Conservation (phyloP, 2,888 invertebrate species). For the Serripes groenlandicus region DNA sequence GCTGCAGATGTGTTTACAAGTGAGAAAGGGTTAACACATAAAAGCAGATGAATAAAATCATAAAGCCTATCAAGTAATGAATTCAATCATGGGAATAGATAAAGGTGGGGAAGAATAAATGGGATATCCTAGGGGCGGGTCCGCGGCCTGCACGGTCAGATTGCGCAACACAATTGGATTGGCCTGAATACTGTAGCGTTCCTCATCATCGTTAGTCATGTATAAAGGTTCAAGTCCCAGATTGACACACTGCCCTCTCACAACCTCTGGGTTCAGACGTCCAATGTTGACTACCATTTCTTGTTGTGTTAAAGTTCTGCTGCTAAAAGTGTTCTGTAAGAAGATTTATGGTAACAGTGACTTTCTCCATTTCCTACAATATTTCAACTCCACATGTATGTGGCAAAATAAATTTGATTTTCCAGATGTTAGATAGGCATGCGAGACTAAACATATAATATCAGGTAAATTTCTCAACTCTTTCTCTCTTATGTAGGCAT, state of each 20-base stretch:
- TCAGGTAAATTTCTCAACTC: no score
- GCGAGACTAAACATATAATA: no score
- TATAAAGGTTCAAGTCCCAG: conserved; percentile 87
- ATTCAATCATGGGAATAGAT: conserved; percentile 79
- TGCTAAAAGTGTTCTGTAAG: conserved; percentile 85
- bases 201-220: conserved; percentile 88
- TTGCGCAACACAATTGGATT: conserved; percentile 86
- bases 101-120: conserved; percentile 84
- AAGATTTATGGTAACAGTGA: neutral
- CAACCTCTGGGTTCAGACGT: conserved; percentile 85
- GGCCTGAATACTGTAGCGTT: conserved; percentile 87
- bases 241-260: conserved; percentile 87
- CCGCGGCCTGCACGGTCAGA: conserved; percentile 87
- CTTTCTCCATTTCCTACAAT: neutral
- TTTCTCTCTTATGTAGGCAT: no score
- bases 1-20: no score
- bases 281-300: conserved; percentile 84
- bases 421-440: no score
- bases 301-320: conserved; percentile 85
- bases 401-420: no score
- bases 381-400: no score
- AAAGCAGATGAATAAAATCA: no score
- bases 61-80: no score
- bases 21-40: no score
- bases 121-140: conserved; percentile 87